Percentiles rank a stretch among this genome's conserved stretches.
Evolutionary conservation across 2,888 invertebrate species (phyloP).

Genomic region (Agrotis segetum): DNA sequence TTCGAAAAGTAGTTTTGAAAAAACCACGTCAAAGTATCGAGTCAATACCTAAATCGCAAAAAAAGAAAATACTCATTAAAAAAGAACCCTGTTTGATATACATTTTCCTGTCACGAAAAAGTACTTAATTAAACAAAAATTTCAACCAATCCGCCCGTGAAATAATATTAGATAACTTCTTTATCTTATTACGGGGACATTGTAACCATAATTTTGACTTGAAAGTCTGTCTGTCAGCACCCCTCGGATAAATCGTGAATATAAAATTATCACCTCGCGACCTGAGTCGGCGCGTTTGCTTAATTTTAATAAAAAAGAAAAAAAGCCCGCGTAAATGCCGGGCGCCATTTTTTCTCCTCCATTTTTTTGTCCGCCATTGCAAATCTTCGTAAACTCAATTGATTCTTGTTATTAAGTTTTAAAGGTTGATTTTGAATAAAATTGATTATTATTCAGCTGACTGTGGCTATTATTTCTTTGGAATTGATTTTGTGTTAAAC

Average conservation of each 20-base stretch:
- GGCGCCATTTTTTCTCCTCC: constrained; percentile 68
- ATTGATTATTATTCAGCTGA: constrained; percentile 46
- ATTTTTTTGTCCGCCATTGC: constrained; percentile 66
- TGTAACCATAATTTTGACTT: constrained; percentile 66
- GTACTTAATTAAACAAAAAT: constrained; percentile 47
- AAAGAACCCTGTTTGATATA: not conserved
- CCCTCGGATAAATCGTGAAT: constrained; percentile 77
- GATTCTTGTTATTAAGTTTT: constrained; percentile 68
- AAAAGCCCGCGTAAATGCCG: constrained; percentile 73
- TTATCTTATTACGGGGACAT: constrained; percentile 54
- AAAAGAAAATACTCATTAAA: not conserved
- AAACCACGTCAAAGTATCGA: too few species aligned
- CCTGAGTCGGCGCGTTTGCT: constrained; percentile 84
- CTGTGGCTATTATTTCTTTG: constrained; percentile 36
- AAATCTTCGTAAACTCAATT: constrained; percentile 75
- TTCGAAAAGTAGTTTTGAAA: too few species aligned
- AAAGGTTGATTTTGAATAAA: constrained; percentile 58
- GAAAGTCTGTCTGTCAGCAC: constrained; percentile 66
- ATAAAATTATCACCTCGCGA: constrained; percentile 86
- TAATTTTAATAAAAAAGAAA: constrained; percentile 86
- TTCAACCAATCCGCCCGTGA: constrained; percentile 36
- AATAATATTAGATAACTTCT: constrained; percentile 61
- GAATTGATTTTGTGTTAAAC: constrained; percentile 15
- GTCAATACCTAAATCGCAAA: too few species aligned
- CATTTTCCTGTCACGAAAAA: constrained; percentile 8